Evolutionary conservation across 35 echinoderm and acorn worm species (phyloP), one percentile per base, ranked within the genome.

Genomic region (Holothuria glaberrima): DNA sequence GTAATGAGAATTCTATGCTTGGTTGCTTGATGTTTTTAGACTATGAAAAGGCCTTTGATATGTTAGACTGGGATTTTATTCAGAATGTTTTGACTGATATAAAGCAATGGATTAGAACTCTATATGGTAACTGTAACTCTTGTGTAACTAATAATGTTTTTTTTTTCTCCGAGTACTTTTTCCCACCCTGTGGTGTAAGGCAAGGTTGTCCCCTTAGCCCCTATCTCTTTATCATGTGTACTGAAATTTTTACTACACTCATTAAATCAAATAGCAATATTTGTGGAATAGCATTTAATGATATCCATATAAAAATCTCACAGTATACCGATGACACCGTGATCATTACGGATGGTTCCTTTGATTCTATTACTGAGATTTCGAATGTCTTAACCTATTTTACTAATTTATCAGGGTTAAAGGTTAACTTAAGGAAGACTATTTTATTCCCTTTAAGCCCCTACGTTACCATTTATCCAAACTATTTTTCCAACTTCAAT

Each of bases 301-400:
- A 69, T 16, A 16, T 7, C 0, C 12, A 27, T 30, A 9, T 69
- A 12, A 69, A 69, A 69, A 33, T 69, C 9, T 69, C 20, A 12
- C 66, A 69, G 66, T 69, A 69, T 27, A 22, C 66, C 66, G 66
- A 69, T 33, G n/a, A 69, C 21, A 69, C 66, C 4, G 66, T 69
- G 25, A 69, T 69, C 21, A 69, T 69, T 27, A 27, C 66, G 5
- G 31, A 69, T 69, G 66, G 66, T 27, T 69, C 66, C 9, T 6
- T 30, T 19, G 25, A 30, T 12, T 69, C 24, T 69, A 13, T 69
- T 27, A 12, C 4, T 69, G 66, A 26, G 6, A 5, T 33, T 21
- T 30, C 31, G 0, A 69, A 69, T 12, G 24, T 69, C 0, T 33
- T 69, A 27, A 69, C 9, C 12, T 26, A 19, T 6, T 69, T 69